Evolutionary conservation across 2,113 vertebrate species (phyloP).

Genomic region (Lanius ludovicianus): DNA sequence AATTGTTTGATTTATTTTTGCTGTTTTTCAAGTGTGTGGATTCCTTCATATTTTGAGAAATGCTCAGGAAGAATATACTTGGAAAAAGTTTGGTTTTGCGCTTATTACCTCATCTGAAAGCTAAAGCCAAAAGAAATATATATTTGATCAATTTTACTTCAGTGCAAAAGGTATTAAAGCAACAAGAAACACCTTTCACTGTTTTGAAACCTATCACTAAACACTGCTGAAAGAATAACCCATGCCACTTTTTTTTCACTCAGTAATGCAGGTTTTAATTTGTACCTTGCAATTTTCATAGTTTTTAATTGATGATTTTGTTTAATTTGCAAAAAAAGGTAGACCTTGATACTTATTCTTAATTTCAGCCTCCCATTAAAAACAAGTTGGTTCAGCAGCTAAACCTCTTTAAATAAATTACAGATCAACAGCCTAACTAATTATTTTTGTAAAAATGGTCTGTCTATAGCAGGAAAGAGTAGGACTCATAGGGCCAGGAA

Average conservation of each 20-base stretch:
- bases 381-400: not conserved
- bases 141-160: not conserved
- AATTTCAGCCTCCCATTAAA: not conserved
- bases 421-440: not conserved
- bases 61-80: not conserved
- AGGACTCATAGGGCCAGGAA: not conserved
- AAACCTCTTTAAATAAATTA: not conserved
- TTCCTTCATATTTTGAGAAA: not conserved
- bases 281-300: not conserved
- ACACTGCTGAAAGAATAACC: not conserved
- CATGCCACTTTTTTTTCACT: no score
- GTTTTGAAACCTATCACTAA: not conserved
- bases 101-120: not conserved
- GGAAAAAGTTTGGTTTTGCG: not conserved
- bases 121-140: not conserved
- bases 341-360: not conserved
- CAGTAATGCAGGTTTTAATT: not conserved
- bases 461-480: not conserved
- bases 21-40: not conserved
- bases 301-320: not conserved
- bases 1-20: not conserved
- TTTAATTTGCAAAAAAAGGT: not conserved
- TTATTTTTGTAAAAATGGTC: not conserved
- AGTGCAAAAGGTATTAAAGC: not conserved
- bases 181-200: not conserved